Percentiles rank a stretch among this genome's conserved stretches.
Evolutionary conservation across 2,888 invertebrate genomes (phyloP).

Genomic region (Strigamia transsilvanica): DNA sequence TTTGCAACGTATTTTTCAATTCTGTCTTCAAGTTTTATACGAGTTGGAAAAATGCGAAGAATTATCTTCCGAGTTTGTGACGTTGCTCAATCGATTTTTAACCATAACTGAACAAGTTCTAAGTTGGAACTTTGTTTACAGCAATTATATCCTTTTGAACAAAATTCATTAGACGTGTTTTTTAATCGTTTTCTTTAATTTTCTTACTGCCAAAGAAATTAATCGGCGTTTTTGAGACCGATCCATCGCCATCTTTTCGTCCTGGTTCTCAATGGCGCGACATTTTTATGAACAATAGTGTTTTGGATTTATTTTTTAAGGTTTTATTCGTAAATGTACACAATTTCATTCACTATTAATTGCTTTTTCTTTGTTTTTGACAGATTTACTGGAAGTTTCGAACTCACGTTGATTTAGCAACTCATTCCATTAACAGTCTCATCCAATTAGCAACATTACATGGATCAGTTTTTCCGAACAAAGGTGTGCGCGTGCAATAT

Average conservation of each 20-base stretch:
- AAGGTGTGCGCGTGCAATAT: constrained; percentile 69
- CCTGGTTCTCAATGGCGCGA: constrained; percentile 77
- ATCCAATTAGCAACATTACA: constrained; percentile 79
- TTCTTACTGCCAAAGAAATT: constrained; percentile 72
- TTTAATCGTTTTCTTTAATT: constrained; percentile 51
- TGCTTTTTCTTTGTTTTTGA: constrained; percentile 53
- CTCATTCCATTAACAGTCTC: constrained; percentile 81
- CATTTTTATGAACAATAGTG: constrained; percentile 76
- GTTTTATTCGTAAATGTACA: constrained; percentile 61
- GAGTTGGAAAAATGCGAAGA: constrained; percentile 69
- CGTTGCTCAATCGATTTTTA: constrained; percentile 75
- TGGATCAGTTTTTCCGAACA: constrained; percentile 69
- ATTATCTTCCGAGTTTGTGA: constrained; percentile 67
- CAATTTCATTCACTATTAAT: constrained; percentile 39
- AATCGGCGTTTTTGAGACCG: constrained; percentile 73
- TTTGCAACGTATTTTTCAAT: constrained; percentile 80
- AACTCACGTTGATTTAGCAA: constrained; percentile 76
- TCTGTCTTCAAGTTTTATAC: constrained; percentile 72
- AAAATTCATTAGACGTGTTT: background rate
- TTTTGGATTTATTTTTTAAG: constrained; percentile 81
- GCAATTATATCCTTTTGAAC: constrained; percentile 67
- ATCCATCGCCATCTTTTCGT: constrained; percentile 72
- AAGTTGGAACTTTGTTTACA: constrained; percentile 81
- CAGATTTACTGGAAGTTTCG: constrained; percentile 81
- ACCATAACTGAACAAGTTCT: constrained; percentile 80